Base-by-base conservation (phyloP, 1,140 invertebrate species). In the Thrips palmi region DNA sequence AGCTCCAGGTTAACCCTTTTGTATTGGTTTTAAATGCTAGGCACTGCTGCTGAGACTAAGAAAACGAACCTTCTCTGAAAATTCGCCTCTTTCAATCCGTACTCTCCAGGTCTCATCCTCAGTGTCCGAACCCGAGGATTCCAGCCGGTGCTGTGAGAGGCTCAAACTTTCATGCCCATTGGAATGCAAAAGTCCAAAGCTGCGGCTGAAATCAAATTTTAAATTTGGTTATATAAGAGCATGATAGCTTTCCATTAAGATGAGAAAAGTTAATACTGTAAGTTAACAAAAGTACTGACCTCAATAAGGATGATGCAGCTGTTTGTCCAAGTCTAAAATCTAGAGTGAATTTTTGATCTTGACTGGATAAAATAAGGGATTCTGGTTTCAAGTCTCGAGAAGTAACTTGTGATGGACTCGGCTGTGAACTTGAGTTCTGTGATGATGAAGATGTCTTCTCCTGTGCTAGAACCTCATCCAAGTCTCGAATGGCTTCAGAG, bases 41-140 rank as follows among this genome's bases (percentile, higher is more conserved):
- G n/a, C n/a, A n/a, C n/a, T n/a, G n/a, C n/a, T n/a, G n/a, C n/a
- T n/a, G n/a, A n/a, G n/a, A n/a, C n/a, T n/a, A n/a, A n/a, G n/a
- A n/a, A n/a, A n/a, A n/a, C n/a, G n/a, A n/a, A n/a, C n/a, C 53
- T 76, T 74, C 49, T 74, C 70, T 0, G 70, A 66, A 40, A 75
- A 73, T 33, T 68, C 68, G 3, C 70, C 71, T 31, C 65, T 54
- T 53, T 75, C 71, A 15, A 75, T 65, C 44, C 68, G 60, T 23
- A 59, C 60, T 23, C 64, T 59, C 68, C 69, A 75, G 41, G 66
- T 70, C 45, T 77, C 73, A 45, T 77, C 72, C 51, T 75, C 73
- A 2, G 69, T 71, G 49, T 72, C 69, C 15, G 69, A 70, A 20
- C 61, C 65, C 6, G 68, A 71, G 36, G 43, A 45, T 3, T 46